Evolutionary conservation across 2,113 vertebrate genomes (phyloP), one percentile per base, ranked within the genome.

Genomic region (Gnathonemus longibarbis): DNA sequence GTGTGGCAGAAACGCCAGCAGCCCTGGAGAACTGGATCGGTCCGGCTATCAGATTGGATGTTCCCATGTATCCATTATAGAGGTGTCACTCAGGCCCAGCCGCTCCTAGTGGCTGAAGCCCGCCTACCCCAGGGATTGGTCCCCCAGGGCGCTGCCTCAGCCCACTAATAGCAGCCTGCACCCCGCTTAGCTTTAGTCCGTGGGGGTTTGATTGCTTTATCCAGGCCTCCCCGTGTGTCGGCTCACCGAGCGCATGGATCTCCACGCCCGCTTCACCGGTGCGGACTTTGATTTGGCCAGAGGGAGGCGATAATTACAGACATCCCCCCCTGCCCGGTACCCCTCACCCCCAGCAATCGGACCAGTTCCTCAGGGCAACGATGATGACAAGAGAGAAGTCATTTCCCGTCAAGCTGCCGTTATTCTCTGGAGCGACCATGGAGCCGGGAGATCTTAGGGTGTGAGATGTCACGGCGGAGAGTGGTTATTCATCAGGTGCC

Each of bases 211-310:
- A 85, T 56, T 84, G 80, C 53, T 84, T 49, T 35, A 90, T 66
- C 39, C 89, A 90, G 70, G 92, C 74, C n/a, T 92, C 91, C 91
- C 88, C 1, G 7, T 6, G 2, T 27, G 84, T 88, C 91, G 91
- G 90, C 91, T 56, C 90, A 85, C 92, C 90, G 53, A 88, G 91
- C 90, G 93, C 92, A 92, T 91, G 90, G 89, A 74, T 91, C 89
- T 84, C 92, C 92, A 92, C 86, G 89, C 8, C 46, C 1, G 21
- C 35, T 46, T 92, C 93, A 90, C 93, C 88, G 88, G 94, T 93
- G 94, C 93, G 93, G 94, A 94, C 27, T 94, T 92, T 95, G 93
- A 95, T 95, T 95, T 94, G 94, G 94, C 94, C 92, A 90, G 92
- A 94, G 94, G 94, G 94, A 94, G 93, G 90, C 91, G 89, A 88